Percentiles rank a stretch among this genome's conserved stretches.
phyloP scores from a whole-genome alignment of 2,888 invertebrate genomes.

The Silvanus unidentatus region DNA sequence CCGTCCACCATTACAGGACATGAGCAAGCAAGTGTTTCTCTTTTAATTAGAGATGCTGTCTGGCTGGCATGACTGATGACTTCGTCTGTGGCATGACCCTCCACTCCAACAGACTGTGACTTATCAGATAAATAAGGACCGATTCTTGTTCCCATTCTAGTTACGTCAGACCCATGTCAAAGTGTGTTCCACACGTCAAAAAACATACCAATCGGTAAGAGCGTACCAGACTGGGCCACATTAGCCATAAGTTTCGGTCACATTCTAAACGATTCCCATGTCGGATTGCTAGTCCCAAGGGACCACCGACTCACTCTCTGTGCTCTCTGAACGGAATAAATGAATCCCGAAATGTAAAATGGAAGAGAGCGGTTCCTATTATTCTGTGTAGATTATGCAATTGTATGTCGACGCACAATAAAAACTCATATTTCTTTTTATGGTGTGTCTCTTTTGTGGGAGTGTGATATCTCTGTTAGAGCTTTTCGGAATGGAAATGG shows the following conservation, averaged over 20 bases:
- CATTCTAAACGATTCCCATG: slow-evolving; percentile 25
- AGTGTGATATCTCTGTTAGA: slow-evolving; percentile 41
- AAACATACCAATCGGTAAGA: slow-evolving; percentile 27
- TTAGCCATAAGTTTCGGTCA: slow-evolving; percentile 10
- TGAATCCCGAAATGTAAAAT: slow-evolving; percentile 43
- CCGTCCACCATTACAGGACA: slow-evolving; percentile 22
- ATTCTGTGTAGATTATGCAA: slow-evolving; percentile 43
- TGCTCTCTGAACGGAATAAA: slow-evolving; percentile 39
- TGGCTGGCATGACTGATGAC: slow-evolving; percentile 41
- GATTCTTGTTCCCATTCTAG: slow-evolving; percentile 31
- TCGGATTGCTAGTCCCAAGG: slow-evolving; percentile 15
- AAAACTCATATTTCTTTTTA: slow-evolving; percentile 42
- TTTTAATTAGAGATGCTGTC: slow-evolving; percentile 46
- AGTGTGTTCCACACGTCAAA: slow-evolving; percentile 37
- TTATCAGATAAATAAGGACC: slow-evolving; percentile 28
- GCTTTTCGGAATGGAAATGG: slow-evolving; percentile 24
- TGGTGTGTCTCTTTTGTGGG: slow-evolving; percentile 36
- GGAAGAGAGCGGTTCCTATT: slow-evolving; percentile 39
- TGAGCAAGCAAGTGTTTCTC: slow-evolving; percentile 33
- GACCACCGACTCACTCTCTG: slow-evolving; percentile 15
- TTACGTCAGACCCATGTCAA: slow-evolving; percentile 46
- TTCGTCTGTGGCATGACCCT: slow-evolving; percentile 25
- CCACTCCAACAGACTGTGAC: slow-evolving; percentile 29
- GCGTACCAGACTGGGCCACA: neutral
- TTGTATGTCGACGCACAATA: slow-evolving; percentile 44